Percentiles rank a stretch among this genome's conserved stretches.
Conservation (phyloP, 2,797 vertebrate species). For the Pseudochirops cupreus region DNA sequence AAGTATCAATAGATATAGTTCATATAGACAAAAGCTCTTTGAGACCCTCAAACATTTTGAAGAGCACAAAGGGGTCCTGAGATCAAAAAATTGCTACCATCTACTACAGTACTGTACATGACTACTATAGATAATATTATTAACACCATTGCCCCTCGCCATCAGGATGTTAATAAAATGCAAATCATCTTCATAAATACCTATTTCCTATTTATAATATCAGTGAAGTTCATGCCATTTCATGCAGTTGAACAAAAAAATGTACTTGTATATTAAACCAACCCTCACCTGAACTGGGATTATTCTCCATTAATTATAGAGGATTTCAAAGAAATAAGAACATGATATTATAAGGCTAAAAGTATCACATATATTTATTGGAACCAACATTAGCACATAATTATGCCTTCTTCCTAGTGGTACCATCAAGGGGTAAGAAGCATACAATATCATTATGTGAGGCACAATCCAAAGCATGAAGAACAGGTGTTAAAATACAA, state of each 20-base stretch:
- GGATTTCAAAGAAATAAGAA: neutral
- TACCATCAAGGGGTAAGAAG: neutral
- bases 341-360: neutral
- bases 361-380: neutral
- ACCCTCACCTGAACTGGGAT: neutral
- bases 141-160: neutral
- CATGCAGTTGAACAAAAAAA: neutral
- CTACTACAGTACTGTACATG: neutral
- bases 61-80: neutral
- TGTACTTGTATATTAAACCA: neutral
- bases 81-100: neutral
- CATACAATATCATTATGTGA: neutral
- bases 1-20: neutral
- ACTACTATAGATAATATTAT: neutral
- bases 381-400: neutral
- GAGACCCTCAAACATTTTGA: neutral
- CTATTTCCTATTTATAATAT: neutral
- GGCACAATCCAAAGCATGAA: neutral
- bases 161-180: neutral
- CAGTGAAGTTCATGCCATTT: neutral
- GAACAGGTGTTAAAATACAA: constrained; percentile 14
- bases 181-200: neutral
- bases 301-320: neutral
- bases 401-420: constrained; percentile 1
- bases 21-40: neutral